Evolutionary conservation across 1,140 invertebrate species (phyloP), one percentile per base, ranked within the genome.

Genomic region (Saxidomus purpurata): DNA sequence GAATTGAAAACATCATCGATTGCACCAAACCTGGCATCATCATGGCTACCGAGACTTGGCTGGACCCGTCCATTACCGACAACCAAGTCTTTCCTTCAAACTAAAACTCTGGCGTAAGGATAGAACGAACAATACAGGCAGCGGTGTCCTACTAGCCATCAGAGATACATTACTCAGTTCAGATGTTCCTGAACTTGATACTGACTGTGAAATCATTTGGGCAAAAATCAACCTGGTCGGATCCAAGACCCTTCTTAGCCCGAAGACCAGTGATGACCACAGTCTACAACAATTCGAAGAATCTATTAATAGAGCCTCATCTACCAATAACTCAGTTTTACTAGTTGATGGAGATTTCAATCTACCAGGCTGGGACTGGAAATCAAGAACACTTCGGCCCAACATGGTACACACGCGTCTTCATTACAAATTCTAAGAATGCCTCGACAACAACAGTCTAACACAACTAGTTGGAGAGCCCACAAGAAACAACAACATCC

Each of bases 21-120:
- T 49, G 86, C 59, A 81, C 76, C 15, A 91, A 91, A 83, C 86
- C 90, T 3, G 81, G 89, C 61, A 87, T 91, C 36, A 71, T 90
- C 19, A 74, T 89, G 36, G 82, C 80, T n/a, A 91, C 91, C 38
- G 91, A 92, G 83, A 90, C 89, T 15, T 91, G 88, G 79, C 36
- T 88, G 61, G 87, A 91, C 63, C 36, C 76, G 19, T 67, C 76
- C 43, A 87, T 91, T 19, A 71, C 67, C 2, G 74, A 89, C 38
- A n/a, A n/a, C n/a, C n/a, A 87, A 43, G 71, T 91, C 28, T 87
- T 87, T 40, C 87, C 90, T 6, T 38, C 61, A 17, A 76, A 79
- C 17, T 90, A 67, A 87, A 83, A 76, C 34, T 90, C 17, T 91
- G 55, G n/a, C 40, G 89, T 38, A 92, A 90, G 28, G 87, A 90